A percentile compares a stretch with the other conserved stretches of the same genome.
phyloP scores from a whole-genome alignment of 2,888 invertebrate species.

The Tribolium freemani region DNA sequence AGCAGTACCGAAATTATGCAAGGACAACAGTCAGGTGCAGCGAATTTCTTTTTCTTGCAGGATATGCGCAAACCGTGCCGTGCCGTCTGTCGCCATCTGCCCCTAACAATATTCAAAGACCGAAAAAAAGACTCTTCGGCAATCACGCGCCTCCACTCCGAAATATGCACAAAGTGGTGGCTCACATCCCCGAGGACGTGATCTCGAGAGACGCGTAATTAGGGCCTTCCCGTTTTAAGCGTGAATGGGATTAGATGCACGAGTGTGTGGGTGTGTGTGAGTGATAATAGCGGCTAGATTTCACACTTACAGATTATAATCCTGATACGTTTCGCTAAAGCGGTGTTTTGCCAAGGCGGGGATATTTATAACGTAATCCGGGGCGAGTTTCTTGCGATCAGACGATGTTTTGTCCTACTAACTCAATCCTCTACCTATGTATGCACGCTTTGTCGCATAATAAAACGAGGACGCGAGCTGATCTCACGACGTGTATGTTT shows the following conservation, averaged over 20 bases:
- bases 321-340: conserved; percentile 47
- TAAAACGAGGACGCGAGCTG: conserved; percentile 42
- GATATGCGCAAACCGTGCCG: conserved; percentile 28
- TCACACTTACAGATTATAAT: conserved; percentile 54
- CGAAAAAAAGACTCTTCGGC: conserved; percentile 32
- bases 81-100: conserved; percentile 24
- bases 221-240: conserved; percentile 42
- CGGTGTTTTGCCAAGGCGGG: conserved; percentile 45
- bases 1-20: conserved; percentile 34
- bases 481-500: conserved; percentile 46
- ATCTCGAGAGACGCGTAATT: conserved; percentile 17
- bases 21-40: conserved; percentile 42
- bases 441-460: conserved; percentile 44
- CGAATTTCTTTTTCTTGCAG: conserved; percentile 41
- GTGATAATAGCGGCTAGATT: conserved; percentile 54
- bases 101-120: conserved; percentile 33
- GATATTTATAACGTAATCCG: conserved; percentile 52
- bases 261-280: conserved; percentile 42
- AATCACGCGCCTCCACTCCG: conserved; percentile 19
- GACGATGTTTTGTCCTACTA: conserved; percentile 32
- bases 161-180: conserved; percentile 35
- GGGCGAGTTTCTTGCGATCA: conserved; percentile 37
- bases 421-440: conserved; percentile 34
- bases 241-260: conserved; percentile 30
- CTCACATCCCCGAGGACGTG: conserved; percentile 13